Conservation (phyloP, 2,797 vertebrate species). For the Lacerta agilis region DNA sequence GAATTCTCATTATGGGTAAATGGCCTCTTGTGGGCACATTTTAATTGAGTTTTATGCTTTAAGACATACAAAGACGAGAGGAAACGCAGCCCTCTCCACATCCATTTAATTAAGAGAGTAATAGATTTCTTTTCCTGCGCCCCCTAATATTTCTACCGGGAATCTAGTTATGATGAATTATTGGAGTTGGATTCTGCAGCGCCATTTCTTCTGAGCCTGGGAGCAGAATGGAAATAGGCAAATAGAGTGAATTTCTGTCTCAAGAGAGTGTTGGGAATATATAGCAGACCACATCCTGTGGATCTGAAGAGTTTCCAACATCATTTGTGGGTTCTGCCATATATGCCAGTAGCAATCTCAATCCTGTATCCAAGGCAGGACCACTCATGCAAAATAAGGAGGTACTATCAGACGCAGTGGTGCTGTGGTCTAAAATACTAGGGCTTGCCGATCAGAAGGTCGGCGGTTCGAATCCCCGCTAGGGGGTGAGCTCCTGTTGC, state of each 20-base stretch:
- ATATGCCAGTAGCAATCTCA: neutral
- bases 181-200: neutral
- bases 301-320: neutral
- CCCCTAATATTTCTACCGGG: slow-evolving; percentile 48
- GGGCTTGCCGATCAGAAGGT: no score
- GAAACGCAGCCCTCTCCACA: slow-evolving; percentile 38
- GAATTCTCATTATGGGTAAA: slow-evolving; percentile 41
- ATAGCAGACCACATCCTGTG: neutral
- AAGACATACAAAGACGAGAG: slow-evolving; percentile 35
- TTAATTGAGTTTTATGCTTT: slow-evolving; percentile 60
- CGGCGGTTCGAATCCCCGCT: no score
- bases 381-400: no score
- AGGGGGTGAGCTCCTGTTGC: no score
- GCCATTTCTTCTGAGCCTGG: neutral
- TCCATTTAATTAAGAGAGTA: slow-evolving; percentile 57
- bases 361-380: no score
- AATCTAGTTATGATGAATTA: slow-evolving; percentile 48
- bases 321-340: neutral
- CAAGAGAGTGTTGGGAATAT: neutral
- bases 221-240: neutral
- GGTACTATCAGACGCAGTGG: no score
- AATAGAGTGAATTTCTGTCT: neutral
- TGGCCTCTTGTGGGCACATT: slow-evolving; percentile 35
- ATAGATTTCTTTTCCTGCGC: slow-evolving; percentile 55
- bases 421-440: no score